Base-by-base conservation (phyloP, 2,113 vertebrate species). In the Aythya baeri region DNA sequence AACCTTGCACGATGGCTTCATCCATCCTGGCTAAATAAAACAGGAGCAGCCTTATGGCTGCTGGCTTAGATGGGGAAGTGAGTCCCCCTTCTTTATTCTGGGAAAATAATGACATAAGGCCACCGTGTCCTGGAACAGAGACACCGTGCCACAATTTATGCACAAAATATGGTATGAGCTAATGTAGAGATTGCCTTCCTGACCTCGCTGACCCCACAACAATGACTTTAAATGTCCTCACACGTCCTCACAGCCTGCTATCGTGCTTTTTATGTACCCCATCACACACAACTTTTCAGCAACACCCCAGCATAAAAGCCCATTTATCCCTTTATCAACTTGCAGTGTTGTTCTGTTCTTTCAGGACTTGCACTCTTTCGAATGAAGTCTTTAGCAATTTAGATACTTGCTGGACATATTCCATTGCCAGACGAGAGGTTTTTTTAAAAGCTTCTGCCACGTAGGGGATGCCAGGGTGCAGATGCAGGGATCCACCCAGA, bases 141-240 rank as follows among this genome's bases (percentile, higher is more conserved):
- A 55, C 22, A 18, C 23, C 46, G 13, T 6, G 8, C 50, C 46
- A 22, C 12, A 8, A 6, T 61, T 86, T 14, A 6, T 62, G 20
- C 25, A 1, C 17, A 10, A 29, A 26, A 3, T 2, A 5, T 1
- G 2, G 23, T 1, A 2, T 8, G 50, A 44, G 23, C 14, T 21
- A 52, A 7, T 0, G 32, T 3, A n/a, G 34, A 13, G 32, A 17
- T 44, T 32, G 41, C 67, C 31, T 43, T 29, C 59, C 59, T 17
- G 54, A 14, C 5, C 52, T 18, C 1, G 0, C 67, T 54, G 74
- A 25, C 9, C 58, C 7, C 29, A 13, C 38, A 29, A n/a, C 5
- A 0, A 43, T 20, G 58, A 13, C n/a, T 12, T 5, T 50, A 54
- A 23, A 49, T 9, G 41, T 18, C 46, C 71, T 63, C 54, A 8